Conservation (phyloP, 1,140 invertebrate genomes). For the Meloidogyne chitwoodi region DNA sequence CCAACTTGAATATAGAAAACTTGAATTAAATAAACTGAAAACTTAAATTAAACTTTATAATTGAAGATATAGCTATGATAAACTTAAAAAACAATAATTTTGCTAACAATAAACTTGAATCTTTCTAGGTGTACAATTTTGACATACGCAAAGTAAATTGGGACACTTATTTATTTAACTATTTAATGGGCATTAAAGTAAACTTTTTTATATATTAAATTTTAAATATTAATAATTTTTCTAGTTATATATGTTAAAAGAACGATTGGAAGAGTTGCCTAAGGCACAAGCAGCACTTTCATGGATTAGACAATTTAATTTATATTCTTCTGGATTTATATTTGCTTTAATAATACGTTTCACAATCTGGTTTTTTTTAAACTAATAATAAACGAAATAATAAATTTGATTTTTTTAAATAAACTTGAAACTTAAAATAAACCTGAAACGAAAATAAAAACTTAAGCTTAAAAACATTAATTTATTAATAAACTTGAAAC, state of each 20-base stretch:
- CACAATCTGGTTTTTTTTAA: constrained; percentile 39
- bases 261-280: constrained; percentile 45
- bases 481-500: neutral
- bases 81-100: no score
- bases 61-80: no score
- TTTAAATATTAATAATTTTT: neutral
- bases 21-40: neutral
- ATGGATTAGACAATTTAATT: constrained; percentile 34
- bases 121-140: constrained; percentile 54
- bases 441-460: no score
- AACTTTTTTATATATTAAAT: neutral
- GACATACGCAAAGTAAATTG: constrained; percentile 56
- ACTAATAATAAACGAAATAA: neutral
- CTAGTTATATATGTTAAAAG: constrained; percentile 47
- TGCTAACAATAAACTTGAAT: no score
- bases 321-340: constrained; percentile 30
- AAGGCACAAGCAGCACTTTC: constrained; percentile 38
- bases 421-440: no score
- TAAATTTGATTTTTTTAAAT: no score
- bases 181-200: constrained; percentile 56
- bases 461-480: no score
- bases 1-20: neutral
- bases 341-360: constrained; percentile 42
- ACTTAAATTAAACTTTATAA: no score
- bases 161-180: constrained; percentile 57